Base-by-base conservation (phyloP, 2,113 vertebrate species). In the Syrrhaptes paradoxus region DNA sequence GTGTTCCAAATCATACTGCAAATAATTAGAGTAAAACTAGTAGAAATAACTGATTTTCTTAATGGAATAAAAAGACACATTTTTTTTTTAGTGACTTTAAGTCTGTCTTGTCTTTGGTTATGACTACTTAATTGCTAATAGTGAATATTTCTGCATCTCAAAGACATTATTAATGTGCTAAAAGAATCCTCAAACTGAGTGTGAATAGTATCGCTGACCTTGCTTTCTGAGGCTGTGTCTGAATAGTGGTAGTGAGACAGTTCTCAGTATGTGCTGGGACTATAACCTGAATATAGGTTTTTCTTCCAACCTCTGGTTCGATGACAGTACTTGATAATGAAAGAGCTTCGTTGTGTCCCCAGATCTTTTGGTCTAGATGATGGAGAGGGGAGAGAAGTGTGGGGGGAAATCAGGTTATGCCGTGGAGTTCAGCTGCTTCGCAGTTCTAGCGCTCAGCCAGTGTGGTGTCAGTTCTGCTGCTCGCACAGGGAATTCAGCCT, bases 11-110 rank as follows among this genome's bases (percentile, higher is more conserved):
- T 70, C 41, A 67, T 32, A n/a, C 24, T 66, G 32, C 15, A 77
- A 57, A 82, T 67, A 72, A 34, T 54, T 85, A 29, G 24, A 46
- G 17, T 51, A 66, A 81, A 94, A 71, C n/a, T 65, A 66, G 17
- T 25, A 68, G 29, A 68, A 78, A 46, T 21, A 62, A 72, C 4
- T 71, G 7, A 74, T 91, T 84, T 81, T 32, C 15, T 54, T 77
- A 58, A 18, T 28, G 18, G 17, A 80, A 62, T 36, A 76, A 74
- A 87, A 74, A 34, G 18, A 8, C 0, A 0, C 57, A 15, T 11
- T 38, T 11, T 43, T 81, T 93, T 74, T 74, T 13, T 55, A 71
- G 13, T 81, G 51, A 51, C 32, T 66, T 65, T 55, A n/a, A 58
- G 29, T 77, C 65, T 51, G 5, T 63, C 16, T 79, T 79, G 9